Evolutionary conservation across 2,797 vertebrate species (phyloP), one percentile per base, ranked within the genome.

Genomic region (Scolopax rusticola): DNA sequence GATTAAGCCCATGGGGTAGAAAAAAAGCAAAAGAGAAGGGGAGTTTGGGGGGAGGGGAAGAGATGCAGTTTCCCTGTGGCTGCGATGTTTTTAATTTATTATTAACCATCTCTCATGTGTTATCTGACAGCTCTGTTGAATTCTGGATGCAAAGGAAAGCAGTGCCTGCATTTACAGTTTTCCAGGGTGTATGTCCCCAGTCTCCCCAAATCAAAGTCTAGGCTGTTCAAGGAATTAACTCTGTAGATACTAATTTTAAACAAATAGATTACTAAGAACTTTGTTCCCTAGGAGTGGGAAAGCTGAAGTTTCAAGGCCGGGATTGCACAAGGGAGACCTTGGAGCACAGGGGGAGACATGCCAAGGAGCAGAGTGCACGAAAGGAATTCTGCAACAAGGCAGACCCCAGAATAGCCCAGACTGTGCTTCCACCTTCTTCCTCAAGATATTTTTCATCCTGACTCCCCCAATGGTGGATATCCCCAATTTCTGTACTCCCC

Each of bases 1-100:
- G 82, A 98, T 98, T 98, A 98, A 98, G 96, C 97, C 98, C 97
- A 98, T 97, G 97, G 97, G 97, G 97, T 96, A 98, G 91, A 97
- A 91, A 95, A 95, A 95, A 82, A 75, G 96, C 88, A 96, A 95
- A 96, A 86, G 94, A 97, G 93, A 87, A 43, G 95, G 93, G 60
- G 73, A 83, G 94, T 69, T 68, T 75, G 32, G 85, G 60, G 69
- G 90, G 92, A 78, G 85, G 87, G 86, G 84, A 95, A 95, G 69
- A 92, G 81, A 96, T 89, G 94, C 89, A 83, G 93, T 95, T 86
- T 95, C 92, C 96, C 95, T 94, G 92, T 94, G 94, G 93, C 51
- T 88, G 70, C 17, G 1, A 74, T 94, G 97, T 97, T 97, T 98
- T 90, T 98, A 97, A 98, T 98, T 98, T 98, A 98, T 98, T 98